Percentiles rank a stretch among this genome's conserved stretches.
Evolutionary conservation across 2,888 invertebrate genomes (phyloP).

Genomic region (Lepidochitona cinerea): DNA sequence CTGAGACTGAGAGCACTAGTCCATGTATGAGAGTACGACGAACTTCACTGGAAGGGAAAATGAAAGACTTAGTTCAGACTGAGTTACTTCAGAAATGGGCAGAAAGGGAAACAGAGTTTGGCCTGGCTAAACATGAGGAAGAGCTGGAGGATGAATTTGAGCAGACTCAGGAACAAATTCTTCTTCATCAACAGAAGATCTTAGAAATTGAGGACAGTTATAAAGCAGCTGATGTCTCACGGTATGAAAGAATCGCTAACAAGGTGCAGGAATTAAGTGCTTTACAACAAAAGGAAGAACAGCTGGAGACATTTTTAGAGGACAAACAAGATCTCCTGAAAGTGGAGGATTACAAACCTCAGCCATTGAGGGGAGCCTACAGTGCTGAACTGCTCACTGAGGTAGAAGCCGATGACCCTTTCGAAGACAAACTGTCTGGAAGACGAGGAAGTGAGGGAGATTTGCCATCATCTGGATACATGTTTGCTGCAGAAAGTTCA

Average conservation of each 20-base stretch:
- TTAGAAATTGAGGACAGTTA: conserved; percentile 35
- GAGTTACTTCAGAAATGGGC: conserved; percentile 41
- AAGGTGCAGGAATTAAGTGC: conserved; percentile 39
- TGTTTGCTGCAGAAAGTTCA: conserved; percentile 5
- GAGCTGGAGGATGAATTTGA: conserved; percentile 45
- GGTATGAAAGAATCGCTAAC: conserved; percentile 13
- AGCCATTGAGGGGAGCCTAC: conserved; percentile 44
- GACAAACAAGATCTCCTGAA: conserved; percentile 53
- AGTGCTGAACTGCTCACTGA: conserved; percentile 42
- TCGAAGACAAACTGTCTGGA: neutral
- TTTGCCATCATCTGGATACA: conserved; percentile 16
- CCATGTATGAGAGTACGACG: conserved; percentile 29
- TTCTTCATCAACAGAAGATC: conserved; percentile 31
- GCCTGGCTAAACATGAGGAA: conserved; percentile 38
- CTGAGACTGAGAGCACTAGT: too few species aligned
- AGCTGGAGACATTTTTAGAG: conserved; percentile 54
- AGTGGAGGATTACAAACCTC: conserved; percentile 42
- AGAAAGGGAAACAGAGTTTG: conserved; percentile 39
- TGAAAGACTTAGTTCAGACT: conserved; percentile 40
- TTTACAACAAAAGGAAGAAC: conserved; percentile 43
- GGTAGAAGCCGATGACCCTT: neutral
- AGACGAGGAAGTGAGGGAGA: conserved; percentile 32
- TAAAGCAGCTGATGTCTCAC: conserved; percentile 5
- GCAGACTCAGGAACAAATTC: conserved; percentile 35
- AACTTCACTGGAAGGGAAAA: conserved; percentile 43